A percentile compares a stretch with the other conserved stretches of the same genome.
phyloP scores from a whole-genome alignment of 2,797 vertebrate genomes.

The Cephalopachus bancanus region DNA sequence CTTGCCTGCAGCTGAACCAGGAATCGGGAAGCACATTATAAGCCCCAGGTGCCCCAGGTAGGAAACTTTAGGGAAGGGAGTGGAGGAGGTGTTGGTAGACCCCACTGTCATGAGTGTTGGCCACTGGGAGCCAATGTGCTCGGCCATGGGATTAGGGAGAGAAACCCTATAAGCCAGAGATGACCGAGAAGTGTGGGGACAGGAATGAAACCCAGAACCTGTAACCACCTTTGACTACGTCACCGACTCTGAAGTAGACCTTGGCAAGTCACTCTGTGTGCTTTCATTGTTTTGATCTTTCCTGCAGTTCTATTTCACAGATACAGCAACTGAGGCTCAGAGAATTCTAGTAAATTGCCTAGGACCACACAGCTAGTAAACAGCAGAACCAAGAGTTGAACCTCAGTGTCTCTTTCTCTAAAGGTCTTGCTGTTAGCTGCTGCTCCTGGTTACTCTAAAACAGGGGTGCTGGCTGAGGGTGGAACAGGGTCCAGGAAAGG shows the following conservation, averaged over 20 bases:
- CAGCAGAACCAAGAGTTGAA: not conserved
- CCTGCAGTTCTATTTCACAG: conserved; percentile 15
- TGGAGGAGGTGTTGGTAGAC: not conserved
- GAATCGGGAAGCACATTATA: conserved; percentile 42
- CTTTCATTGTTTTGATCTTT: not conserved
- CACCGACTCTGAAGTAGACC: not conserved
- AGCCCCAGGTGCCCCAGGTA: not conserved
- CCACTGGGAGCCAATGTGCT: not conserved
- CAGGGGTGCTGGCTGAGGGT: not conserved
- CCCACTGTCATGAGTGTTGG: not conserved
- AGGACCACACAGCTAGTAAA: not conserved
- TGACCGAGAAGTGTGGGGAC: not conserved
- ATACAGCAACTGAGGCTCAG: conserved; percentile 27
- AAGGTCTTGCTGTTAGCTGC: not conserved
- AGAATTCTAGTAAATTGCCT: not conserved
- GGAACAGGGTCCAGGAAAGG: not conserved
- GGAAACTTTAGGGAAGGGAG: not conserved
- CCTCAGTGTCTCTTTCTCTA: not conserved
- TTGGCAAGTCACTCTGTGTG: not conserved
- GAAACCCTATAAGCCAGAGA: not conserved
- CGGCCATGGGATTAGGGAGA: not conserved
- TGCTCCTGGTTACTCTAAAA: not conserved
- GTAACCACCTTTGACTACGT: not conserved
- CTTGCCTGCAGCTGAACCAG: conserved; percentile 39
- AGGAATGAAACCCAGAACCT: not conserved